Conservation (phyloP, 1,140 invertebrate genomes). For the Epicauta chinensis region DNA sequence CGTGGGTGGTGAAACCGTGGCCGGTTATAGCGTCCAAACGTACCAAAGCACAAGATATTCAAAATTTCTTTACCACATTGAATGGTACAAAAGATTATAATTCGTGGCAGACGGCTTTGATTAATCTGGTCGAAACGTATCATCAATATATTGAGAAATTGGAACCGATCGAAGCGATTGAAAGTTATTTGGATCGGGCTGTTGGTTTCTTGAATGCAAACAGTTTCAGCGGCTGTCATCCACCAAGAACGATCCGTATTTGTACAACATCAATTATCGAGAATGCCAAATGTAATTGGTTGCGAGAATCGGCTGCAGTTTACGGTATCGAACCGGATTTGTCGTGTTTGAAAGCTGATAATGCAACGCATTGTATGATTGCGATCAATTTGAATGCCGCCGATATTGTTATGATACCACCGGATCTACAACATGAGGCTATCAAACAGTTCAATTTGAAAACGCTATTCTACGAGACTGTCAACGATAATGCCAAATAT, state of each 20-base stretch:
- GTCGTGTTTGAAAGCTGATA: slow-evolving; percentile 53
- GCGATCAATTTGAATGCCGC: slow-evolving; percentile 50
- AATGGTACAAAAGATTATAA: slow-evolving; percentile 29
- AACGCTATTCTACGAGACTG: slow-evolving; percentile 60
- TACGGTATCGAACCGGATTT: slow-evolving; percentile 68
- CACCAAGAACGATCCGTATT: slow-evolving; percentile 51
- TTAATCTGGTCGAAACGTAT: slow-evolving; percentile 50
- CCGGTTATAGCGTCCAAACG: slow-evolving; percentile 57
- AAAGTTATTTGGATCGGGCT: slow-evolving; percentile 54
- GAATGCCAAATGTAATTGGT: slow-evolving; percentile 66
- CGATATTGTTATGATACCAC: slow-evolving; percentile 58
- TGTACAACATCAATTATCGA: slow-evolving; percentile 61
- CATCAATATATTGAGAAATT: slow-evolving; percentile 43
- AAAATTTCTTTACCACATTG: slow-evolving; percentile 46
- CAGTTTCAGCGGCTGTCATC: slow-evolving; percentile 56
- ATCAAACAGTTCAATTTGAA: slow-evolving; percentile 53
- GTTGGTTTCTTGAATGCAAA: slow-evolving; percentile 51
- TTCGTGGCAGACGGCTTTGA: slow-evolving; percentile 49
- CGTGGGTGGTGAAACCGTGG: slow-evolving; percentile 75
- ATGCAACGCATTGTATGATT: slow-evolving; percentile 56
- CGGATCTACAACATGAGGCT: slow-evolving; percentile 53
- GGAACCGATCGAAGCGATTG: slow-evolving; percentile 47
- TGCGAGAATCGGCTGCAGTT: slow-evolving; percentile 60
- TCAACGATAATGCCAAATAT: slow-evolving; percentile 53
- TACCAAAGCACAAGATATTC: slow-evolving; percentile 50